Evolutionary conservation across 2,113 vertebrate genomes (phyloP).

Genomic region (Chelonoidis abingdonii): DNA sequence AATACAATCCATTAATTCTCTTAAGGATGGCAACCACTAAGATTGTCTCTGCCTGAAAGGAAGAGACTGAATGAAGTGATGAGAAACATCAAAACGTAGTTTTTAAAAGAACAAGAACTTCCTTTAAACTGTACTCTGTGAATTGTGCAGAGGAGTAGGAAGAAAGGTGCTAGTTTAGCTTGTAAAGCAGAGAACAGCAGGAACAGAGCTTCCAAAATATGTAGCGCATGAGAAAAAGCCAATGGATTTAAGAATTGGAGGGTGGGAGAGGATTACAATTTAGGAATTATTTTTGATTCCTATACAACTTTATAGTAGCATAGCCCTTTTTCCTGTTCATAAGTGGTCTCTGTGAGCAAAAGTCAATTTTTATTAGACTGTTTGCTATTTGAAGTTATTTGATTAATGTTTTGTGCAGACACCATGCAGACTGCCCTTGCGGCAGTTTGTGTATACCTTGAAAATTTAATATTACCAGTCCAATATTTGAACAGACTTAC

Average conservation of each 20-base stretch:
- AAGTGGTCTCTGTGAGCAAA: neutral
- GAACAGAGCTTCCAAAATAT: neutral
- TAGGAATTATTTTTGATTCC: neutral
- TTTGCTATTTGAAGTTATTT: neutral
- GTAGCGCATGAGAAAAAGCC: neutral
- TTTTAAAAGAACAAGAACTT: neutral
- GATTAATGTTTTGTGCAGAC: neutral
- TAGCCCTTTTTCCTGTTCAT: rapidly evolving
- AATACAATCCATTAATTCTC: too few relatives aligned
- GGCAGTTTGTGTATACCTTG: neutral
- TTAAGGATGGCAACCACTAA: neutral
- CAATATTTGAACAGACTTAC: neutral
- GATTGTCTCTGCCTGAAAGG: neutral
- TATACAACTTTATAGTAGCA: neutral
- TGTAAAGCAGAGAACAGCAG: neutral
- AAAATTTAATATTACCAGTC: neutral
- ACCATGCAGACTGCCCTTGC: neutral
- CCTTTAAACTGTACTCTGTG: neutral
- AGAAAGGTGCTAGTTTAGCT: neutral
- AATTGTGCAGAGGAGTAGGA: neutral
- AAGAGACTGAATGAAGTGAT: neutral
- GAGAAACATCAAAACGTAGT: neutral
- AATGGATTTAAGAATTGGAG: neutral
- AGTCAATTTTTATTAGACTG: neutral
- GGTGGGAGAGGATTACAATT: neutral